Evolutionary conservation across 1,140 invertebrate species (phyloP), one percentile per base, ranked within the genome.

Genomic region (Calephelis nemesis): DNA sequence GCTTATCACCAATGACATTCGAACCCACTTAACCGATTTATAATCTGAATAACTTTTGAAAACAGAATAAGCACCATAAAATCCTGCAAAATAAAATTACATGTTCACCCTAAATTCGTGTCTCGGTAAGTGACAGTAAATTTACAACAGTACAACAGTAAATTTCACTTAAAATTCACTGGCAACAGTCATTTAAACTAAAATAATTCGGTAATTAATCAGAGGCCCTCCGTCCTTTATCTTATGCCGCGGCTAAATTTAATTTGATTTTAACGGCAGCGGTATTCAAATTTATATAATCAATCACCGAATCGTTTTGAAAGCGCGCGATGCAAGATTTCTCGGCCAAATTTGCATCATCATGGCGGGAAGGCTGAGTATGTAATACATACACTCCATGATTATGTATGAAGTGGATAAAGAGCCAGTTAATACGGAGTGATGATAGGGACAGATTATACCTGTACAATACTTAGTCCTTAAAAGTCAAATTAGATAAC

Each of bases 251-350:
- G 72, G 78, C 82, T 86, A 79, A 83, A 84, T 89, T 91, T 88
- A 89, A 91, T 88, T 88, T 84, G 76, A 77, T 80, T 85, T 87
- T 88, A 89, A 91, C 82, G 70, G 83, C 79, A 80, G 79, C 77
- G 81, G 83, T 87, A 88, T 91, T 91, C 83, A 90, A 85, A 91
- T 91, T 91, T 84, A 88, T 87, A 78, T 89, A 91, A 91, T 91
- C 88, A 89, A 91, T 91, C 88, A 91, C 74, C 65, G 74, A 81
- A 85, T 91, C 85, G 87, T 91, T 91, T 88, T 89, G 88, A 89
- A 91, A 91, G 87, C 88, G 83, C 83, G 81, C 79, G 79, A 88
- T 87, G 83, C 83, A 76, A 82, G 83, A 88, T 88, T 90, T 87
- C 86, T 88, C 82, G 82, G 82, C 73, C 83, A 77, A 83, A 88